These are phyloP conservation scores for Nasonia giraulti DNA, from an alignment of 1,140 invertebrate species.

Conservation along the genomic window DNA sequence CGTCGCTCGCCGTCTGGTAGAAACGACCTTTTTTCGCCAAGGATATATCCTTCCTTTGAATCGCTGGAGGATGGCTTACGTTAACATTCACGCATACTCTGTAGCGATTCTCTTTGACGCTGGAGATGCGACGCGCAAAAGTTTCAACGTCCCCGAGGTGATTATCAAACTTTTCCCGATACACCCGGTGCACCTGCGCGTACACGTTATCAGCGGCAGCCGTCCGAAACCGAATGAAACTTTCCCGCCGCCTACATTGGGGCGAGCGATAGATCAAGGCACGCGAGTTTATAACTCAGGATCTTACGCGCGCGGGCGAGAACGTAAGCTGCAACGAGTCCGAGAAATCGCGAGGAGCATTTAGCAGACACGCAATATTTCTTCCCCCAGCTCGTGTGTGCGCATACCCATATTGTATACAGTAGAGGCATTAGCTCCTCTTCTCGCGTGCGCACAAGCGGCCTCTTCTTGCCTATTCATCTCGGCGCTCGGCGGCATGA, in stretches of 20 bases:
- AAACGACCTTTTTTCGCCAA: too few species aligned
- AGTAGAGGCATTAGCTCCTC: too few species aligned
- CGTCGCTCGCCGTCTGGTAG: background rate
- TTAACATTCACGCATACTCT: too few species aligned
- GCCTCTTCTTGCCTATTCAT: background rate
- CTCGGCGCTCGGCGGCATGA: background rate
- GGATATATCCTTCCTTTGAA: too few species aligned
- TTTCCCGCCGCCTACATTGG: background rate
- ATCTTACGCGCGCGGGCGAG: too few species aligned
- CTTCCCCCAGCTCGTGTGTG: background rate
- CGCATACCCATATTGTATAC: too few species aligned
- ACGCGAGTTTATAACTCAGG: too few species aligned
- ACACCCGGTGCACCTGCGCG: background rate
- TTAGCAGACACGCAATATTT: background rate
- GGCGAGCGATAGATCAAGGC: background rate
- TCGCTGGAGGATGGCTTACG: too few species aligned
- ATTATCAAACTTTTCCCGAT: constrained; percentile 10
- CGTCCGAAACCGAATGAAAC: background rate
- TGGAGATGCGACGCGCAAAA: background rate
- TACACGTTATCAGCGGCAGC: background rate
- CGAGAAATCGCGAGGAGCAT: background rate
- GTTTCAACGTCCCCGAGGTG: background rate
- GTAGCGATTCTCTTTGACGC: too few species aligned
- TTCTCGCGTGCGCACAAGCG: too few species aligned
- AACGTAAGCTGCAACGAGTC: too few species aligned